Percentiles rank a stretch among this genome's conserved stretches.
These are phyloP conservation scores for Muricea muricata DNA, from an alignment of 92 coral and sea anemone genomes.

Conservation along the genomic window DNA sequence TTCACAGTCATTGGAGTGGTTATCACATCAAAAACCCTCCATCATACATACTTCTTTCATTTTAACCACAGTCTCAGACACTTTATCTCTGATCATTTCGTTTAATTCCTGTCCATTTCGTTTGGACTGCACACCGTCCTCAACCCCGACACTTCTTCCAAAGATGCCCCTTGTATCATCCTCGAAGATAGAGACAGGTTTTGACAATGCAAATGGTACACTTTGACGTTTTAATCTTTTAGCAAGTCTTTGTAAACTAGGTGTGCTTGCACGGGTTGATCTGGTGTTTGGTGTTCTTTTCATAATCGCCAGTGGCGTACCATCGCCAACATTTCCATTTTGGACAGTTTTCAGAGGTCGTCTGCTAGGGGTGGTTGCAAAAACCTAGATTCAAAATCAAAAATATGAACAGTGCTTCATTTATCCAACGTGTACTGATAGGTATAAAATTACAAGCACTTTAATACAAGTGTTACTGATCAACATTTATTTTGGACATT, in stretches of 20 bases:
- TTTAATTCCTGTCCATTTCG: constrained; percentile 16
- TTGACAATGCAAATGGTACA: constrained; percentile 67
- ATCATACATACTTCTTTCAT: constrained; percentile 18
- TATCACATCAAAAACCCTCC: background rate
- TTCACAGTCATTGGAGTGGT: no score
- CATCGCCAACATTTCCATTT: constrained; percentile 58
- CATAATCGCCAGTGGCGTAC: background rate
- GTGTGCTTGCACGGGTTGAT: constrained; percentile 20
- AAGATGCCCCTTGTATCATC: background rate
- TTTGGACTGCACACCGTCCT: background rate
- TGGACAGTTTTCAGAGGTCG: constrained; percentile 77
- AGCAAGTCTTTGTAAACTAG: constrained; percentile 9
- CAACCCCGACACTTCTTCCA: background rate
- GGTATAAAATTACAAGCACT: no score
- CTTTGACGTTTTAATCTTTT: constrained; percentile 68
- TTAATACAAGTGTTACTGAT: no score
- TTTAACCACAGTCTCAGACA: constrained; percentile 29
- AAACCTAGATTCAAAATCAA: constrained; percentile 47
- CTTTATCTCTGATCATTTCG: constrained; percentile 32
- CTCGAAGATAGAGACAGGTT: constrained; percentile 24
- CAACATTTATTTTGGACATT: no score
- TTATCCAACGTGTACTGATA: no score
- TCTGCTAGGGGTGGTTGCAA: constrained; percentile 80
- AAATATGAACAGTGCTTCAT: no score
- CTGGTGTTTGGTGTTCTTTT: constrained; percentile 33